These are phyloP conservation scores for Alligator mississippiensis DNA, from an alignment of 2,113 vertebrate genomes.

Conservation along the genomic window DNA sequence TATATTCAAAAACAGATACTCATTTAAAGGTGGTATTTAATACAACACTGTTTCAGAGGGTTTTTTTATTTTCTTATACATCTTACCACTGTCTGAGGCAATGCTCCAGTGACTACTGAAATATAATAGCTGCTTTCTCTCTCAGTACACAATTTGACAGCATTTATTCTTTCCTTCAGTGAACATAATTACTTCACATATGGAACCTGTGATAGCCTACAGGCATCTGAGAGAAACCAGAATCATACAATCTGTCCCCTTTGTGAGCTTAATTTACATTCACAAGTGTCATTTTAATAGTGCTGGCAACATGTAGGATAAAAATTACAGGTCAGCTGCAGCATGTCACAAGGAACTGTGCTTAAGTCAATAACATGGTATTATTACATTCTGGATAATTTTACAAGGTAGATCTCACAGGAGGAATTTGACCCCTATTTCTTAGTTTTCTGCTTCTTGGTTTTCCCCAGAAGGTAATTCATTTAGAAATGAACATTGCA, in stretches of 20 bases:
- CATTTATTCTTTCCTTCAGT: constrained; percentile 89
- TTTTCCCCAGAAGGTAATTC: constrained; percentile 71
- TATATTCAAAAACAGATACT: constrained; percentile 72
- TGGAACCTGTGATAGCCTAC: constrained; percentile 89
- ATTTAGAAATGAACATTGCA: constrained; percentile 73
- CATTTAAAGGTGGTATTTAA: constrained; percentile 80
- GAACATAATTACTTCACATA: constrained; percentile 91
- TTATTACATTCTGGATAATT: constrained; percentile 83
- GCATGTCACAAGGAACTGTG: constrained; percentile 78
- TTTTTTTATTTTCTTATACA: constrained; percentile 81
- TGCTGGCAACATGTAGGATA: constrained; percentile 81
- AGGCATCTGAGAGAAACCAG: constrained; percentile 85
- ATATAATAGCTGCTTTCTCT: constrained; percentile 86
- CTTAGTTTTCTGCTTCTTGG: constrained; percentile 71
- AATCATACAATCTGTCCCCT: constrained; percentile 87
- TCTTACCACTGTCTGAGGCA: constrained; percentile 81
- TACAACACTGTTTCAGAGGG: constrained; percentile 70
- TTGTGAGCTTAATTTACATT: constrained; percentile 86
- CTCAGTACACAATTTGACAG: constrained; percentile 86
- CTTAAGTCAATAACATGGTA: constrained; percentile 83
- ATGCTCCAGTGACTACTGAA: constrained; percentile 83
- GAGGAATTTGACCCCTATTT: constrained; percentile 79
- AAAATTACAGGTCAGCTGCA: constrained; percentile 85
- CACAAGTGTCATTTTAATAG: constrained; percentile 86
- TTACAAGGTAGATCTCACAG: constrained; percentile 79